Conservation (phyloP, 2,113 vertebrate species). For the Heterocephalus glaber region DNA sequence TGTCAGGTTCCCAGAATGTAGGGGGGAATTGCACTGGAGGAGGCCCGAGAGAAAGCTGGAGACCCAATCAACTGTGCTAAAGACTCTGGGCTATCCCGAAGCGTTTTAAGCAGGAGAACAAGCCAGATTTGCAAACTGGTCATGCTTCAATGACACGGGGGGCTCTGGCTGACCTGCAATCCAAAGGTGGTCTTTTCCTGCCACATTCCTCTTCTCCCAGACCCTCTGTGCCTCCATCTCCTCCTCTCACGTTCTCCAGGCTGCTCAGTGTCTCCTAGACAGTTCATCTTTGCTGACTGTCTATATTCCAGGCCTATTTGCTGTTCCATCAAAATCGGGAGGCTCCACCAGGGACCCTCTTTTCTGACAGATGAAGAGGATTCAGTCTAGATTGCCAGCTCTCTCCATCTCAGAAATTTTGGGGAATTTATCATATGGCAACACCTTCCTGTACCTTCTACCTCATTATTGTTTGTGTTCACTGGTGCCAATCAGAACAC, state of each 20-base stretch:
- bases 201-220: background rate
- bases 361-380: background rate
- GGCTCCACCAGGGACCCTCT: background rate
- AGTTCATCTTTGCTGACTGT: background rate
- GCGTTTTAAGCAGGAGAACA: background rate
- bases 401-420: background rate
- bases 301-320: background rate
- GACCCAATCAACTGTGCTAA: accelerated
- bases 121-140: background rate
- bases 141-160: background rate
- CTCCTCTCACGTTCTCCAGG: background rate
- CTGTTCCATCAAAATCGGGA: background rate
- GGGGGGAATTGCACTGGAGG: background rate
- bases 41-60: background rate
- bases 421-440: background rate
- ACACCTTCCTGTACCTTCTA: background rate
- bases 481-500: no score
- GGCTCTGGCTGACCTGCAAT: background rate
- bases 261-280: background rate
- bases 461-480: background rate
- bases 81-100: background rate
- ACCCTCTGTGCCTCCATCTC: background rate
- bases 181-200: background rate
- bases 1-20: background rate
- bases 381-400: background rate